A percentile compares a stretch with the other conserved stretches of the same genome.
These are phyloP conservation scores for Smutsia gigantea DNA, from an alignment of 2,797 vertebrate species.

Conservation along the genomic window DNA sequence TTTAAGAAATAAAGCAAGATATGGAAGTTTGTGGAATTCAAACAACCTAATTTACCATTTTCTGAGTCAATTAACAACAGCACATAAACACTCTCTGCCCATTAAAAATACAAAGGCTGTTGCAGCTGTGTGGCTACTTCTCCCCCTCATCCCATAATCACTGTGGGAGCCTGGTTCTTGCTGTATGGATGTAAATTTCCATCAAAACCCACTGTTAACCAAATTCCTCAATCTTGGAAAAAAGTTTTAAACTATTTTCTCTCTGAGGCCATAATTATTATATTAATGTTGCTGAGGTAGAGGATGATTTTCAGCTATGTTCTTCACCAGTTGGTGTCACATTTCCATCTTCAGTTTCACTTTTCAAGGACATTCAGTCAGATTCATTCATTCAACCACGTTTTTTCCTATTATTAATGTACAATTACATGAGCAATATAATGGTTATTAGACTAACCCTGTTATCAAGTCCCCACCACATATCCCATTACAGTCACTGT, in stretches of 20 bases:
- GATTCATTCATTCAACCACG: no score
- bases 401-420: no score
- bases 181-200: slow-evolving; percentile 78
- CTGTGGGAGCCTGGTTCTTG: slow-evolving; percentile 67
- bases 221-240: slow-evolving; percentile 79
- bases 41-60: neutral
- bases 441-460: no score
- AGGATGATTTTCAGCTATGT: slow-evolving; percentile 53
- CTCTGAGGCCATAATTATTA: slow-evolving; percentile 71
- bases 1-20: slow-evolving; percentile 69
- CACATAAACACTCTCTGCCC: neutral
- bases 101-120: slow-evolving; percentile 56
- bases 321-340: slow-evolving; percentile 66
- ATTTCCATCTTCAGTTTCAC: neutral
- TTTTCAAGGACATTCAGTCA: neutral
- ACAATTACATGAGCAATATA: no score
- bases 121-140: slow-evolving; percentile 59
- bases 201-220: slow-evolving; percentile 76
- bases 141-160: slow-evolving; percentile 37
- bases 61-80: slow-evolving; percentile 11
- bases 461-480: no score
- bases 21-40: slow-evolving; percentile 16
- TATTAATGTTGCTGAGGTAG: slow-evolving; percentile 65
- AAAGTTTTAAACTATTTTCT: slow-evolving; percentile 85
- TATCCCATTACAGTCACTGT: no score